phyloP scores from a whole-genome alignment of 2,797 vertebrate species.

The Botia almorhae region DNA sequence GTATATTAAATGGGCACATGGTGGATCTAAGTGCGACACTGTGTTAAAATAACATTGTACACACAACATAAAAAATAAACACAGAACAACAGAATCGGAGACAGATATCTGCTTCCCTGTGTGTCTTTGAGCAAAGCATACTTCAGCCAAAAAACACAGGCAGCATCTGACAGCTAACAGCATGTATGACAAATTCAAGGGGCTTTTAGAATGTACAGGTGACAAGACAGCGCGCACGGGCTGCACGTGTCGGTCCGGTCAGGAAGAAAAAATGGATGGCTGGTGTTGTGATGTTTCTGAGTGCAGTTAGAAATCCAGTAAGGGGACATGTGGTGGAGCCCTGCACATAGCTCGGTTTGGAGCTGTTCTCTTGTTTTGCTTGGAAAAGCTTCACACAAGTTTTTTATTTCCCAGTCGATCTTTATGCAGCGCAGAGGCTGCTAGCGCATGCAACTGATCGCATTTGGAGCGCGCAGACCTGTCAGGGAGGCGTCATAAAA shows the following conservation, averaged over 20 bases:
- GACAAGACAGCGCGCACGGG: neutral
- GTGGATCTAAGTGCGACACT: neutral
- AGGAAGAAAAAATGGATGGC: conserved; percentile 25
- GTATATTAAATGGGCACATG: no score
- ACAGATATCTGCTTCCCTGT: neutral
- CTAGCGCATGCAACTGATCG: conserved; percentile 52
- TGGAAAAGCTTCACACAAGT: conserved; percentile 60
- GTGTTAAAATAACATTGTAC: neutral
- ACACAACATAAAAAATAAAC: neutral
- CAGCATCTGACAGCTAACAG: neutral
- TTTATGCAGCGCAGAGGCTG: conserved; percentile 37
- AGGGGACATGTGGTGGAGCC: conserved; percentile 48
- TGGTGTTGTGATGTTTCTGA: conserved; percentile 43
- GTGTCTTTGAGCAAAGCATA: neutral
- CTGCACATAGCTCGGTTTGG: conserved; percentile 38
- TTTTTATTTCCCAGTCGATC: conserved; percentile 54
- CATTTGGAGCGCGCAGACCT: conserved; percentile 42
- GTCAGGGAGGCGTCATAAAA: conserved; percentile 34
- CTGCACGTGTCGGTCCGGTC: conserved; percentile 15
- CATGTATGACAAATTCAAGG: neutral
- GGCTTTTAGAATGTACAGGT: neutral
- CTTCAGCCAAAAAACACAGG: neutral
- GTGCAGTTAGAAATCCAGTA: conserved; percentile 43
- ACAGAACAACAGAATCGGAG: no score
- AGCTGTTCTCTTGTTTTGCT: conserved; percentile 52